phyloP scores from a whole-genome alignment of 2,888 invertebrate species.

The Dynastes grantii region DNA sequence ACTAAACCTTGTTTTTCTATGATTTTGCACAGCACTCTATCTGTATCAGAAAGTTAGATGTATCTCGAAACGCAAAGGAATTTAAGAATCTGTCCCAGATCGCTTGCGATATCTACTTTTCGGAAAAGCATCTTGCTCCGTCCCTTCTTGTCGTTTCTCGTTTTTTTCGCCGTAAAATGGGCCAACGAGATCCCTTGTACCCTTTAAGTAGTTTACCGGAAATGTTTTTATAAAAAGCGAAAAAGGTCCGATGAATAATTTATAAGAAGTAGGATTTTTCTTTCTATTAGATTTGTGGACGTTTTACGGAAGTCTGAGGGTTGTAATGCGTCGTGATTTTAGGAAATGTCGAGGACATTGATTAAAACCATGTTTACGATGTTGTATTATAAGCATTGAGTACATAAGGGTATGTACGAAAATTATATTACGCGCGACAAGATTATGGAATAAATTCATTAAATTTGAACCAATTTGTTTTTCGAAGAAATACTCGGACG shows the following conservation, averaged over 20 bases:
- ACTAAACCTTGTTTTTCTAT: too few relatives aligned
- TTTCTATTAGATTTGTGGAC: constrained; percentile 38
- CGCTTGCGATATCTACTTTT: constrained; percentile 4
- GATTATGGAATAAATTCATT: too few relatives aligned
- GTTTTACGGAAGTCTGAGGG: neutral
- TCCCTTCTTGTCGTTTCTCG: neutral
- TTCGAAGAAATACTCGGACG: too few relatives aligned
- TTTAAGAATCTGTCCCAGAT: constrained; percentile 9
- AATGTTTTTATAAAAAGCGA: constrained; percentile 43
- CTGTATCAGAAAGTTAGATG: too few relatives aligned
- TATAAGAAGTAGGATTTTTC: constrained; percentile 9
- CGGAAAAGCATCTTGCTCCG: neutral
- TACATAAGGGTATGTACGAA: too few relatives aligned
- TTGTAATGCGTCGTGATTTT: constrained; percentile 9
- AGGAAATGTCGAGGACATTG: neutral
- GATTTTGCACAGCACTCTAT: too few relatives aligned
- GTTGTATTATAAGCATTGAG: too few relatives aligned
- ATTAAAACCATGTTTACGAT: constrained; percentile 9
- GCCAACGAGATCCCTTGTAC: constrained; percentile 22
- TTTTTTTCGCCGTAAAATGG: neutral
- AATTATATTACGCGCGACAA: too few relatives aligned
- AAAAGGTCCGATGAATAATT: constrained; percentile 46
- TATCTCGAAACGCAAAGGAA: neutral
- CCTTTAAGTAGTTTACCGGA: constrained; percentile 43
- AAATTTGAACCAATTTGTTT: too few relatives aligned